Conservation (phyloP, 2,797 vertebrate genomes). For the Danionella dracula region DNA sequence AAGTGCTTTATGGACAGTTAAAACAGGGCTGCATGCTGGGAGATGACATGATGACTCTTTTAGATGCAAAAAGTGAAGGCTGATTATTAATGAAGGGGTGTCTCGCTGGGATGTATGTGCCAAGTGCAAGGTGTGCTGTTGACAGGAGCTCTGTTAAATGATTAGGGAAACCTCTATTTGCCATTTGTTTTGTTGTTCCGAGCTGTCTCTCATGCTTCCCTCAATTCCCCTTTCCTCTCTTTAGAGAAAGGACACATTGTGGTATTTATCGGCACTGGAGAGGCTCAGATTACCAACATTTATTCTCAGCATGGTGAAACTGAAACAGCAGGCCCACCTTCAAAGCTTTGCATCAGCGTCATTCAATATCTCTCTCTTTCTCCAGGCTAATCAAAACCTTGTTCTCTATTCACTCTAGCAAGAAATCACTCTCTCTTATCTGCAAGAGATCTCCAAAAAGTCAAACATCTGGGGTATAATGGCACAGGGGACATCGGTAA, state of each 20-base stretch:
- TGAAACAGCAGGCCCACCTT: conserved; percentile 40
- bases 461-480: conserved; percentile 29
- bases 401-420: neutral
- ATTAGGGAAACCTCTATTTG: conserved; percentile 18
- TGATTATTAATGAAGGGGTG: conserved; percentile 25
- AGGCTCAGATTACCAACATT: conserved; percentile 47
- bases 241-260: conserved; percentile 27
- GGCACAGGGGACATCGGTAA: conserved; percentile 14
- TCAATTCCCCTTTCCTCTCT: conserved; percentile 1
- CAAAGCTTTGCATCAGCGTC: conserved; percentile 33
- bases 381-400: neutral
- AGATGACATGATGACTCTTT: conserved; percentile 17
- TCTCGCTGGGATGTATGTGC: neutral
- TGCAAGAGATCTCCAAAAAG: neutral
- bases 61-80: neutral
- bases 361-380: conserved; percentile 6
- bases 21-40: neutral
- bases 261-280: conserved; percentile 44
- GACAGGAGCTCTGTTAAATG: conserved; percentile 16
- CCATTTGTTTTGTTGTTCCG: conserved; percentile 8
- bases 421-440: neutral
- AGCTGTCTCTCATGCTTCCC: neutral
- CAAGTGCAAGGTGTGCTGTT: conserved; percentile 20
- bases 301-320: conserved; percentile 44
- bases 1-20: conserved; percentile 19